Percentiles rank a stretch among this genome's conserved stretches.
Evolutionary conservation across 2,888 invertebrate genomes (phyloP).

Genomic region (Melanotus villosus): DNA sequence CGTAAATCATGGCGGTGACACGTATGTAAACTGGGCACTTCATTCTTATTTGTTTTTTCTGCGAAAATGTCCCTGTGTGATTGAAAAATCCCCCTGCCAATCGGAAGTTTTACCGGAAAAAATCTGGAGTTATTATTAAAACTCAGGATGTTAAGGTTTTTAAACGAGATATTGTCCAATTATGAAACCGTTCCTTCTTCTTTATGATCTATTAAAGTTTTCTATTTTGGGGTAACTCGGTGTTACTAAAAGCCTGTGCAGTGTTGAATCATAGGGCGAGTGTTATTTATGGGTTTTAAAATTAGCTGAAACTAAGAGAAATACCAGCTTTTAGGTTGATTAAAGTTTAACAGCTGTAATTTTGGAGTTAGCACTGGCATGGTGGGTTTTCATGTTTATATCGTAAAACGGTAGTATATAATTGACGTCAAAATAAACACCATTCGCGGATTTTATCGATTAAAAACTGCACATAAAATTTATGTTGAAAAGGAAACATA

Average conservation of each 20-base stretch:
- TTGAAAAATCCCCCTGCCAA: too few species aligned
- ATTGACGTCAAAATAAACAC: background rate
- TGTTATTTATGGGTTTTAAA: constrained; percentile 52
- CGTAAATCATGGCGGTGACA: constrained; percentile 26
- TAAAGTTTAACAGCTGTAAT: constrained; percentile 52
- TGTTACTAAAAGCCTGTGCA: constrained; percentile 36
- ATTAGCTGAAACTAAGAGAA: constrained; percentile 52
- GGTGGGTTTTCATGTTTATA: background rate
- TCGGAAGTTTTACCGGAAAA: too few species aligned
- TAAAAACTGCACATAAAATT: background rate
- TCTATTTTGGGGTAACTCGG: constrained; percentile 47
- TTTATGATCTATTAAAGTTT: constrained; percentile 43
- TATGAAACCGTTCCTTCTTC: constrained; percentile 14
- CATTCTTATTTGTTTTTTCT: background rate
- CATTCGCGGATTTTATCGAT: background rate
- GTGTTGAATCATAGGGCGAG: constrained; percentile 41
- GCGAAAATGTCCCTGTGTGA: background rate
- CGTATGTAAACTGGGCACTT: constrained; percentile 11
- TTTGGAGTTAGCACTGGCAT: constrained; percentile 30
- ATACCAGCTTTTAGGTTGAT: constrained; percentile 52
- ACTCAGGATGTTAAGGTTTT: too few species aligned
- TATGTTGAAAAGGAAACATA: too few species aligned
- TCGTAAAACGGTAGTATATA: background rate
- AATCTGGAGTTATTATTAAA: too few species aligned
- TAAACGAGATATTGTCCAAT: too few species aligned